A percentile compares a stretch with the other conserved stretches of the same genome.
Conservation (phyloP, 2,888 invertebrate species). For the Lepetodrilus schrolli region DNA sequence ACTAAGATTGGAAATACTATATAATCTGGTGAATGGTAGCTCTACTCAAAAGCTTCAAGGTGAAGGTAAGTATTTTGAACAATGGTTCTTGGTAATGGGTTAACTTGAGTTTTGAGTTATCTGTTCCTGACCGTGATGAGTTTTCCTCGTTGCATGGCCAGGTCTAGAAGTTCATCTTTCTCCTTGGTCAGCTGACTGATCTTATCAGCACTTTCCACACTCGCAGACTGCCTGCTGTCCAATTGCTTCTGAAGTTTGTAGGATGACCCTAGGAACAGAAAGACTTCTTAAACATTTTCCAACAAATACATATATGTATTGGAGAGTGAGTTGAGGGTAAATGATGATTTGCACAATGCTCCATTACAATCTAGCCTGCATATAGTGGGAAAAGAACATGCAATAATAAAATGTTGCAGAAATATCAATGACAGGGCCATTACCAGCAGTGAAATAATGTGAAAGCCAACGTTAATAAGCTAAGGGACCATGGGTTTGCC, state of each 20-base stretch:
- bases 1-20: neutral
- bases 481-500: too few species aligned
- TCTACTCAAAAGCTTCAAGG: too few species aligned
- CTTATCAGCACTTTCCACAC: slow-evolving; percentile 49
- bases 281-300: neutral
- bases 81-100: too few species aligned
- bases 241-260: slow-evolving; percentile 61
- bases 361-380: too few species aligned
- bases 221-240: slow-evolving; percentile 48
- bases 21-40: neutral
- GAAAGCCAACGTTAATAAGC: too few species aligned
- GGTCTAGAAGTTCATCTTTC: slow-evolving; percentile 69
- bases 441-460: too few species aligned
- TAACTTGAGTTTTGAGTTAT: too few species aligned
- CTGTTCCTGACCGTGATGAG: slow-evolving; percentile 67
- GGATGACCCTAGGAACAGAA: slow-evolving; percentile 51
- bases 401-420: too few species aligned
- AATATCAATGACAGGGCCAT: too few species aligned
- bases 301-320: neutral
- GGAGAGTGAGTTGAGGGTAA: neutral
- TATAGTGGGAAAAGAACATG: too few species aligned
- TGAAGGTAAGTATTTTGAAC: too few species aligned
- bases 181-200: slow-evolving; percentile 65
- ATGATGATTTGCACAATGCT: too few species aligned
- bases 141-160: slow-evolving; percentile 72